phyloP scores from a whole-genome alignment of 2,888 invertebrate genomes.

The Urechis unicinctus region DNA sequence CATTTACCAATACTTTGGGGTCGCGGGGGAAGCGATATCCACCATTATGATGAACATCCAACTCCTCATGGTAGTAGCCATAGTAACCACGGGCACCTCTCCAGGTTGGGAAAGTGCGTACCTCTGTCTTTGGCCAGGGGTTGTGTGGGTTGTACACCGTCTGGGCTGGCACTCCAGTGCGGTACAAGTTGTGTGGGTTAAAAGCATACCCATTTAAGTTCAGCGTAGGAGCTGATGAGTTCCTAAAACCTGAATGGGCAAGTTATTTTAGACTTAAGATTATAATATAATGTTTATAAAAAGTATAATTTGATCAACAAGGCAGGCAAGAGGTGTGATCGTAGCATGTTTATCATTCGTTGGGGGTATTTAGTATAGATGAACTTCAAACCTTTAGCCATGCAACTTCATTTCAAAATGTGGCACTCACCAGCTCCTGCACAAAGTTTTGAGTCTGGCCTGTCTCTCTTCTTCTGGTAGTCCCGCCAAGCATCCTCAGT shows the following conservation, averaged over 20 bases:
- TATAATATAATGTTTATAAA: no score
- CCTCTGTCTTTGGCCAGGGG: slow-evolving; percentile 25
- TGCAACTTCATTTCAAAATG: not conserved
- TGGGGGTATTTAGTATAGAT: no score
- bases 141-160: slow-evolving; percentile 26
- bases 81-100: slow-evolving; percentile 27
- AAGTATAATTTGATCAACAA: no score
- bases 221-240: slow-evolving; percentile 18
- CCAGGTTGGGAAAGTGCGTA: slow-evolving; percentile 24
- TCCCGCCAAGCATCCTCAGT: slow-evolving; percentile 25
- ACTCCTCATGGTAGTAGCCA: slow-evolving; percentile 30
- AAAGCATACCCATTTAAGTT: slow-evolving; percentile 25
- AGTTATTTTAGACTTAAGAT: no score
- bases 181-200: slow-evolving; percentile 26
- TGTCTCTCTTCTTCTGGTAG: slow-evolving; percentile 24
- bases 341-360: no score
- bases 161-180: slow-evolving; percentile 24
- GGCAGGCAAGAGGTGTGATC: no score
- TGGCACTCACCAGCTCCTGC: slow-evolving; percentile 19
- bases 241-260: slow-evolving; percentile 18
- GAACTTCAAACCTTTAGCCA: not conserved
- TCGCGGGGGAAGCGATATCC: slow-evolving; percentile 23
- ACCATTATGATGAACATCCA: slow-evolving; percentile 25
- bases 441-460: slow-evolving; percentile 18
- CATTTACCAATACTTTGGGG: slow-evolving; percentile 23